phyloP scores from a whole-genome alignment of 2,113 vertebrate species.

The Monopterus albus region DNA sequence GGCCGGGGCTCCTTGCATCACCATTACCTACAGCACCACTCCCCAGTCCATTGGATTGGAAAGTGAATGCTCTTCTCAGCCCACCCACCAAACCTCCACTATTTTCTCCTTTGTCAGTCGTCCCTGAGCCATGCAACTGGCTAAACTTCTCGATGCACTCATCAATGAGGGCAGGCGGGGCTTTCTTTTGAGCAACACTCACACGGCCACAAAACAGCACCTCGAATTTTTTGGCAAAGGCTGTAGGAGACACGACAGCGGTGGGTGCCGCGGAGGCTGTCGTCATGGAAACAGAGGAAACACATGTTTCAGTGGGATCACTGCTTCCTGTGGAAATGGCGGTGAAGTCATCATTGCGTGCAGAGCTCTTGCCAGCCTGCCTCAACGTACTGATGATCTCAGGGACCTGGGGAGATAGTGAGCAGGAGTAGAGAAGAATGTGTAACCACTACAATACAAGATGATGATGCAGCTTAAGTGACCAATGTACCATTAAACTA shows the following conservation, averaged over 20 bases:
- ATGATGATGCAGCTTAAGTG: too few relatives aligned
- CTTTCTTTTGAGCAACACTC: conserved; percentile 94
- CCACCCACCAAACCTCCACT: conserved; percentile 43
- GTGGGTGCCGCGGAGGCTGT: conserved; percentile 37
- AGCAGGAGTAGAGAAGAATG: not conserved
- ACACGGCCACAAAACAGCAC: conserved; percentile 95
- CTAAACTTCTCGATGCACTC: conserved; percentile 98
- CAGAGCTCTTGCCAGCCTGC: conserved; percentile 92
- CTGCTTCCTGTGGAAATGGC: conserved; percentile 45
- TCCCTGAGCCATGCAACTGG: conserved; percentile 71
- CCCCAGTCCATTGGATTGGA: conserved; percentile 71
- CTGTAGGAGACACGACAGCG: conserved; percentile 81
- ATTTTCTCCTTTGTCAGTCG: conserved; percentile 46
- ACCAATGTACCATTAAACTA: too few relatives aligned
- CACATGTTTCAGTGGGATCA: conserved; percentile 80
- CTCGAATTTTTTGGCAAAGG: conserved; percentile 96
- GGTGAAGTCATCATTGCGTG: conserved; percentile 87
- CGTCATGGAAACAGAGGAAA: conserved; percentile 75
- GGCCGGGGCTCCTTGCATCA: conserved; percentile 77
- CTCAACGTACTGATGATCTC: conserved; percentile 97
- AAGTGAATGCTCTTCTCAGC: conserved; percentile 71
- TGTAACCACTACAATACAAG: not conserved
- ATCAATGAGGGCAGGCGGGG: conserved; percentile 94
- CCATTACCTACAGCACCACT: conserved; percentile 23
- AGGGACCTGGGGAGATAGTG: conserved; percentile 83